phyloP scores from a whole-genome alignment of 2,888 invertebrate species.

The Heteropelma amictum region DNA sequence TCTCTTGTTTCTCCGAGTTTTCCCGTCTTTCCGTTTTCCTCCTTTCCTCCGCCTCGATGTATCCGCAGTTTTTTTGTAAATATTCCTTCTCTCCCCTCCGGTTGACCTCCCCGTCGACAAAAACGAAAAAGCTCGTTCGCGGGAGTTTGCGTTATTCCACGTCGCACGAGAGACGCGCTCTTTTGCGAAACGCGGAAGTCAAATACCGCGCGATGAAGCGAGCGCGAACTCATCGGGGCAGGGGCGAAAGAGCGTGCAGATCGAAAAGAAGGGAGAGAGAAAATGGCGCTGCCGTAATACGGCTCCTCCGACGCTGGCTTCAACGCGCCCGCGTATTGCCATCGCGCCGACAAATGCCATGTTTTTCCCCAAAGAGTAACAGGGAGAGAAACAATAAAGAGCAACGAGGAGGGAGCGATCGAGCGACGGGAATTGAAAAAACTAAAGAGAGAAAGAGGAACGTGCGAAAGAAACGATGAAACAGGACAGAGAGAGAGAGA shows the following conservation, averaged over 20 bases:
- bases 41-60: neutral
- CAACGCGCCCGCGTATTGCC: conserved; percentile 71
- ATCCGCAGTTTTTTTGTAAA: neutral
- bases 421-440: neutral
- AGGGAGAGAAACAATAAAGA: conserved; percentile 16
- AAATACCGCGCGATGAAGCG: conserved; percentile 43
- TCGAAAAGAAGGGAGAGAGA: conserved; percentile 25
- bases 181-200: conserved; percentile 47
- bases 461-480: conserved; percentile 8
- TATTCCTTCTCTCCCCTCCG: neutral
- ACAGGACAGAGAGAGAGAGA: conserved; percentile 6
- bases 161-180: conserved; percentile 9
- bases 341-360: conserved; percentile 68
- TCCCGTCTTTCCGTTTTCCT: neutral
- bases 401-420: conserved; percentile 5
- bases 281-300: conserved; percentile 28
- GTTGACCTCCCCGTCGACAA: neutral
- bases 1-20: neutral
- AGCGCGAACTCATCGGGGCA: conserved; percentile 8
- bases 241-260: conserved; percentile 18
- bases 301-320: conserved; percentile 50
- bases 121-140: conserved; percentile 12
- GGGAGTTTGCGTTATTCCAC: neutral
- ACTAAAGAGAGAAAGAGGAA: conserved; percentile 4
- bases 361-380: conserved; percentile 3